Evolutionary conservation across 2,888 invertebrate species (phyloP).

Genomic region (Emmelina monodactyla): DNA sequence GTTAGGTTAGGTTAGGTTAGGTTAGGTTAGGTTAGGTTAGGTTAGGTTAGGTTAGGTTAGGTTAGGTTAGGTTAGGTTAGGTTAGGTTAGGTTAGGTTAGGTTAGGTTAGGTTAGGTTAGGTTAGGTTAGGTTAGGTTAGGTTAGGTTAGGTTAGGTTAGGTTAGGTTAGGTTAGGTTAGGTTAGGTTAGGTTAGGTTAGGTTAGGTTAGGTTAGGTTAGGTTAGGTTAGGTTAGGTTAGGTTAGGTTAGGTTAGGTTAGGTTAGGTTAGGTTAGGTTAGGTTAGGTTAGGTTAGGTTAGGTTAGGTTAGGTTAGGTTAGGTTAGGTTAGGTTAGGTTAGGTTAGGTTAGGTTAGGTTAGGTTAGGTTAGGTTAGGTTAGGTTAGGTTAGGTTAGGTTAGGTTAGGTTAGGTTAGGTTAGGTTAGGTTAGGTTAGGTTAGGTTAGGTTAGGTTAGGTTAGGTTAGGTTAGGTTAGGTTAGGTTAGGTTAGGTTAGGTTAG

Average conservation of each 20-base stretch:
- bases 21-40: conserved; percentile 17
- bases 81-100: conserved; percentile 15
- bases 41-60: conserved; percentile 17
- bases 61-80: conserved; percentile 17
- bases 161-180: conserved; percentile 7
- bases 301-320: conserved; percentile 4
- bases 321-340: conserved; percentile 4
- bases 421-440: conserved; percentile 4
- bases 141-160: conserved; percentile 7
- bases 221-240: conserved; percentile 6
- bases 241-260: conserved; percentile 4
- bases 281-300: conserved; percentile 4
- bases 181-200: conserved; percentile 7
- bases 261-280: conserved; percentile 4
- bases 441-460: conserved; percentile 4
- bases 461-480: conserved; percentile 4
- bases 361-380: conserved; percentile 4
- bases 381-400: conserved; percentile 4
- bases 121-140: conserved; percentile 8
- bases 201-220: conserved; percentile 7
- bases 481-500: conserved; percentile 4
- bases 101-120: conserved; percentile 14
- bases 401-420: conserved; percentile 4
- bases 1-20: conserved; percentile 17
- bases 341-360: conserved; percentile 4